These are phyloP conservation scores for Microtus montanus DNA, from an alignment of 2,113 vertebrate genomes.

Conservation along the genomic window DNA sequence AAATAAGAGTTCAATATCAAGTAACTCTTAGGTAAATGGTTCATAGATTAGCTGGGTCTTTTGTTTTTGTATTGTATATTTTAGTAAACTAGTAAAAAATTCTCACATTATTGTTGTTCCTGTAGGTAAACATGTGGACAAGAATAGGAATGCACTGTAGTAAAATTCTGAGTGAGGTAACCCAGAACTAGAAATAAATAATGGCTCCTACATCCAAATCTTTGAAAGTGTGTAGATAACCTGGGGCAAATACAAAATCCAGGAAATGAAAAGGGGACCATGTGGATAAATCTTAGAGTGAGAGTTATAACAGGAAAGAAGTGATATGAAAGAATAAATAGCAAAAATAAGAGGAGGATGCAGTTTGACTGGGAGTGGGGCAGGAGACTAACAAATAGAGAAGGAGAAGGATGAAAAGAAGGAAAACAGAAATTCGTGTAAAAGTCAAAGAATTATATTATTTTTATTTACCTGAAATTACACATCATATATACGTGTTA, in stretches of 20 bases:
- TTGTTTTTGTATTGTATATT: not conserved
- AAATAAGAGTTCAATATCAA: not conserved
- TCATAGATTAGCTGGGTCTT: not conserved
- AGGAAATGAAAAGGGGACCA: not conserved
- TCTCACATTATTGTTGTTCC: not conserved
- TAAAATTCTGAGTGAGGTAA: not conserved
- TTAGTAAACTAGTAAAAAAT: not conserved
- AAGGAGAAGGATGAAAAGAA: not conserved
- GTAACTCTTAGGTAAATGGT: not conserved
- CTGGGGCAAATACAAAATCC: not conserved
- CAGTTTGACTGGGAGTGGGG: not conserved
- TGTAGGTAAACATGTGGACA: not conserved
- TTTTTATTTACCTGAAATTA: not conserved
- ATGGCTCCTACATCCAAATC: not conserved
- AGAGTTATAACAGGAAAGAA: not conserved
- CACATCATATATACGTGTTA: not conserved
- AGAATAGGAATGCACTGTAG: not conserved
- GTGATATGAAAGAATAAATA: not conserved
- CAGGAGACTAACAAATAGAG: not conserved
- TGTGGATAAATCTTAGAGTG: not conserved
- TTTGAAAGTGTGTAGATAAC: not conserved
- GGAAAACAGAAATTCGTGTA: not conserved
- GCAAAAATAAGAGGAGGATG: not conserved
- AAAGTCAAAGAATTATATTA: not conserved
- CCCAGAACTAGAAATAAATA: not conserved